Evolutionary conservation across 1,140 invertebrate genomes (phyloP), one percentile per base, ranked within the genome.

Genomic region (Rhopalosiphum padi): DNA sequence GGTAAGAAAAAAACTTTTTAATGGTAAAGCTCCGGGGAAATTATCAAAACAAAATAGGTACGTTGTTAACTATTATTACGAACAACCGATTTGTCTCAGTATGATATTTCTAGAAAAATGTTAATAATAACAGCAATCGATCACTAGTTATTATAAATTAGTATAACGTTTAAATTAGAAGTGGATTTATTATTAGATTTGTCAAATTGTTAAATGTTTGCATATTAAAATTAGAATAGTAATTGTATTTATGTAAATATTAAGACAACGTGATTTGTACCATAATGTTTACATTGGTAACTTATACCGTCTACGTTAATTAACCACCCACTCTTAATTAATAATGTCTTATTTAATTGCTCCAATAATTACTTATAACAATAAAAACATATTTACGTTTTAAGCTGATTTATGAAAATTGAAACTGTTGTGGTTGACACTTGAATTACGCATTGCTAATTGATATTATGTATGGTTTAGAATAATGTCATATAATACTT

Each of bases 21-120:
- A 43, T 82, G 25, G 55, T 89, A 90, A 90, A 68, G n/a, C n/a
- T 83, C n/a, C n/a, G 22, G 43, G 68, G 46, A 92, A 48, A 83
- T 83, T 51, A 46, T 92, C 11, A 35, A 92, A 41, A 83, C 11
- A 46, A 35, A 83, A 68, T 46, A 53, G 11, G 7, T 11, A 55
- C 23, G 2, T 30, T 51, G 3, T 90, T 60, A 55, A 25, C 21
- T 41, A 30, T 22, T 30, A 25, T 51, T 18, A 88, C 2, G 18
- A 48, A 87, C 48, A n/a, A 87, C 30, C 46, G 30, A 46, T 87
- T 48, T 25, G 8, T 48, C 43, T 48, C 11, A 1, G 8, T 87
- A 51, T 51, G 15, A 51, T 48, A 87, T 30, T 86, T 87, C 35
- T 30, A 87, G 41, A 43, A 86, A 46, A 86, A 46, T 85, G 11